phyloP scores from a whole-genome alignment of 2,888 invertebrate genomes.

The Leptopilina myrica region DNA sequence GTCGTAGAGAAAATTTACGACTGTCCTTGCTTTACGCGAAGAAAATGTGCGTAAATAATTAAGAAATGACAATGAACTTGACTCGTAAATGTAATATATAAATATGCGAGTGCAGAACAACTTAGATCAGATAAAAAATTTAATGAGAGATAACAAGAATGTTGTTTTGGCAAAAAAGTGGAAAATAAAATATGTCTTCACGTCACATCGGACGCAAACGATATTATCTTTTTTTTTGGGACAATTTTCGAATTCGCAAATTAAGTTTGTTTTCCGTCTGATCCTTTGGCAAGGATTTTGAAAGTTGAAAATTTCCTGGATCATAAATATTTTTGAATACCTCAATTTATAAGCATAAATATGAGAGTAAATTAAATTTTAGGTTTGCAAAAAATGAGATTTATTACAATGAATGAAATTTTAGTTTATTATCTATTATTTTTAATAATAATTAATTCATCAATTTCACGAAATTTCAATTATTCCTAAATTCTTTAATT shows the following conservation, averaged over 20 bases:
- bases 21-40: background rate
- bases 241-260: constrained; percentile 10
- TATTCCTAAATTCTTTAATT: too few species aligned
- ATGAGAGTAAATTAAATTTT: constrained; percentile 1
- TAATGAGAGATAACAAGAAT: background rate
- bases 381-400: too few species aligned
- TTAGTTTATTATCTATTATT: too few species aligned
- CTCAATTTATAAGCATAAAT: background rate
- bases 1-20: background rate
- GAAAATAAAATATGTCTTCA: background rate
- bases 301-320: constrained; percentile 28
- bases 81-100: background rate
- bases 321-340: constrained; percentile 4
- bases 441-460: too few species aligned
- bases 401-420: too few species aligned
- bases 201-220: constrained; percentile 8
- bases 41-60: background rate
- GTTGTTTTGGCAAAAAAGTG: constrained; percentile 15
- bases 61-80: constrained; percentile 22
- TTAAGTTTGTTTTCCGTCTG: background rate
- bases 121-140: constrained; percentile 29
- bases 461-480: too few species aligned
- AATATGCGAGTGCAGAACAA: background rate
- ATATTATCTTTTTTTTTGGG: background rate
- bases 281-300: constrained; percentile 40